Base-by-base conservation (phyloP, 2,888 invertebrate species). In the Plusia festucae region DNA sequence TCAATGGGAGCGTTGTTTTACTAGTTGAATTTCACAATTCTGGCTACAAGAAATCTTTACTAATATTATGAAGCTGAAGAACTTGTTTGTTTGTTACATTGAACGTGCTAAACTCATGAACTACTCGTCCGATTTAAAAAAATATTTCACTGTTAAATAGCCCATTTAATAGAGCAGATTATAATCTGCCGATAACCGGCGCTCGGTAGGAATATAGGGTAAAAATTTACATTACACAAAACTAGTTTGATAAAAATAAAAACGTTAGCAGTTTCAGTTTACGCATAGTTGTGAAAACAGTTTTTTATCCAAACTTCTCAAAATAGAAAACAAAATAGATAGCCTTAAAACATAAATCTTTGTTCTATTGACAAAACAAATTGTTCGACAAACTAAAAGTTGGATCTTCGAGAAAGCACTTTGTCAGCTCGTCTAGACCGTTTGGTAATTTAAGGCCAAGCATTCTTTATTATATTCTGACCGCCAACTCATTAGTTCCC, bases 401-500 rank as follows among this genome's bases (percentile, higher is more conserved):
- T 73, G 62, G 69, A 72, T 76, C 70, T 66, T 53, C 64, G 60
- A 66, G 64, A 66, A 68, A 68, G 61, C 59, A 68, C 67, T 79
- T 62, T 32, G 65, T 72, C 69, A 77, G 68, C 62, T 24, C 61
- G 59, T 71, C 78, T 70, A 68, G 62, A 78, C 73, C 59, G 58
- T 73, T 72, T 51, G 52, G 68, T 70, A 68, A 81, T 78, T 78
- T 76, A 69, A 69, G 67, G 61, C 52, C 56, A 46, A 52, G 59
- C 46, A 64, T 68, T 72, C 73, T 78, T 63, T 76, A 81, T 69
- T 71, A 76, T 65, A 76, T 54, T 61, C 60, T 60, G 65, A 62
- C 76, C 64, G 18, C 40, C 9, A 56, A 63, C 74, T 79, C 76
- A 81, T 82, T 81, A 81, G 76, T 74, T 71, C 24, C 32, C 53